Base-by-base conservation (phyloP, 2,797 vertebrate genomes). In the Lepidocolaptes lacrymiger region DNA sequence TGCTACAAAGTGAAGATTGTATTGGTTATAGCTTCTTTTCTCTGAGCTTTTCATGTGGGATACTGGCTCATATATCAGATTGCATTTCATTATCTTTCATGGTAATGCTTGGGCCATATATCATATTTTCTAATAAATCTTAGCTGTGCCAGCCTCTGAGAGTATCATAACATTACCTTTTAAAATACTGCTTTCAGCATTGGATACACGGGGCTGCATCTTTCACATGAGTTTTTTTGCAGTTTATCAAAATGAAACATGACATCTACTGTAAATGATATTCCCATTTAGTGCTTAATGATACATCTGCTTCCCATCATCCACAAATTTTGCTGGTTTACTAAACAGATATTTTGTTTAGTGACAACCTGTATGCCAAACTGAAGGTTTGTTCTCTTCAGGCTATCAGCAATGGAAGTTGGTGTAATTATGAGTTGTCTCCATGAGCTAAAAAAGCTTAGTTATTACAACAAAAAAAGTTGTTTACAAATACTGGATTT, bases 91-190 rank as follows among this genome's bases (percentile, higher is more conserved):
- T 93, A 93, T 89, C 62, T 95, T 91, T 93, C 76, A 91, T 67
- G 32, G 58, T 79, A 94, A 88, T 91, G 56, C 27, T 91, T 4
- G 2, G 82, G 61, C 67, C 90, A 61, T 87, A 28, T 30, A 80
- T 83, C 61, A 75, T 59, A 19, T 74, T 96, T 95, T 92, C 84
- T 89, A 96, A 95, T 95, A 96, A 96, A 85, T 89, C 95, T 93
- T 76, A 93, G 58, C 75, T 97, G 87, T 95, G 64, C 75, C 80
- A 91, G 67, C 68, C 89, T 68, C 83, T 58, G 27, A 7, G 72
- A 82, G 79, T 85, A 90, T 91, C 72, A 74, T 76, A 91, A 88
- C 30, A 7, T 32, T 88, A 64, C 76, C 79, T 96, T 82, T 75
- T 77, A 78, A 91, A 92, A 93, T 54, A 77, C 51, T 78, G 61